Base-by-base conservation (phyloP, 1,140 invertebrate genomes). In the Thaumetopoea pityocampa region DNA sequence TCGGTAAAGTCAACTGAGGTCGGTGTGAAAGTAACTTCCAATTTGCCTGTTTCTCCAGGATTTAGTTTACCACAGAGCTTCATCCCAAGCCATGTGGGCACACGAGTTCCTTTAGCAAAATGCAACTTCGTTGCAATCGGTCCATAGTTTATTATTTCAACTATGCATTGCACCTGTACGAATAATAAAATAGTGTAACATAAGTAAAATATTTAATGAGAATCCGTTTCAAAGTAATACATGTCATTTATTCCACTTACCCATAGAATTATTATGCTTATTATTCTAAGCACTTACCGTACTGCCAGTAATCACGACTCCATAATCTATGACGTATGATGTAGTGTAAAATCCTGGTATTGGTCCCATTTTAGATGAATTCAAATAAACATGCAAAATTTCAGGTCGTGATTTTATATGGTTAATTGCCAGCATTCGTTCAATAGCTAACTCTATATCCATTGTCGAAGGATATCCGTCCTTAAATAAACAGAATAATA, bases 371-470 rank as follows among this genome's bases (percentile, higher is more conserved):
- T 70, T 76, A 3, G 46, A 34, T 11, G 48, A 38, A 10, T 42
- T 49, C 1, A 50, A 44, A 34, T 68, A 71, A 3, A 26, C 32
- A 7, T 23, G 47, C 36, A 81, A 22, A 27, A 78, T 37, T 40
- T 83, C 74, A 18, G 77, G 79, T 8, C 55, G 51, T 10, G 47
- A 23, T 37, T 54, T 55, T 10, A 84, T 61, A 37, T 84, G 53
- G 26, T 78, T 53, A 8, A 69, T 58, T 4, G 67, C 62, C 22
- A 80, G 23, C 37, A 66, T 51, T 46, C 76, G 69, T 59, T 84
- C 80, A 51, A 80, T 68, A 8, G 69, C 68, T 20, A 84, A 57
- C 28, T 81, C 77, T 32, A 84, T 80, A 33, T 81, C 80, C 67
- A 81, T 78, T 4, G 42, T 45, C 5, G 70, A 55, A 14, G 80